Evolutionary conservation across 2,113 vertebrate genomes (phyloP), one percentile per base, ranked within the genome.

Genomic region (Helogale parvula): DNA sequence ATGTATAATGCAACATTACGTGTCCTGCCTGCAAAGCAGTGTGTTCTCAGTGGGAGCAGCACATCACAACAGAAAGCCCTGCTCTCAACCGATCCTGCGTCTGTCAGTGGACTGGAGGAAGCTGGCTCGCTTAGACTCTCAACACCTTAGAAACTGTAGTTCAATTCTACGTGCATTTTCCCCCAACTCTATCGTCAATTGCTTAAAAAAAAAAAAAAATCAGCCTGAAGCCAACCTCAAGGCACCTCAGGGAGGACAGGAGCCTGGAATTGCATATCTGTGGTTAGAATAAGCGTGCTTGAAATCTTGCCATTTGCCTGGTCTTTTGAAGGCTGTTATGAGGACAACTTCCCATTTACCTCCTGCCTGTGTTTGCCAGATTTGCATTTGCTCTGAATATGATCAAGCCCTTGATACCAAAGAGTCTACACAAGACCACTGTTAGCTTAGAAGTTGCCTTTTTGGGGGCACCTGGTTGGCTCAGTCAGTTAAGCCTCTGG

Each of bases 41-140:
- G 15, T 88, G 86, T 66, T 90, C 96, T 89, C 95, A 47, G 88
- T 41, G 68, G 95, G 93, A 97, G 74, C 35, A 50, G 57, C 90
- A 41, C 88, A 50, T 94, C 35, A 9, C 52, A 6, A 68, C 95
- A 83, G 72, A 90, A 86, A 86, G 93, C 72, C 16, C 93, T 15
- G 82, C 63, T 93, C 63, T 68, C 88, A 21, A 27, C 82, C 33
- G 13, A 81, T 87, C 54, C 77, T 52, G 68, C 11, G 7, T 86
- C 71, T 94, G 93, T 79, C 94, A 54, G 90, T 54, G 85, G 82
- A 52, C 50, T 41, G 3, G n/a, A 54, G 52, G 50, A 21, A 97
- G 69, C 69, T 31, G 57, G 50, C 92, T 93, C 0, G 0, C 33
- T 66, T 35, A 29, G 38, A 57, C 69, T 94, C 65, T 94, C 35